Evolutionary conservation across 2,113 vertebrate species (phyloP).

Genomic region (Paramisgurnus dabryanus): DNA sequence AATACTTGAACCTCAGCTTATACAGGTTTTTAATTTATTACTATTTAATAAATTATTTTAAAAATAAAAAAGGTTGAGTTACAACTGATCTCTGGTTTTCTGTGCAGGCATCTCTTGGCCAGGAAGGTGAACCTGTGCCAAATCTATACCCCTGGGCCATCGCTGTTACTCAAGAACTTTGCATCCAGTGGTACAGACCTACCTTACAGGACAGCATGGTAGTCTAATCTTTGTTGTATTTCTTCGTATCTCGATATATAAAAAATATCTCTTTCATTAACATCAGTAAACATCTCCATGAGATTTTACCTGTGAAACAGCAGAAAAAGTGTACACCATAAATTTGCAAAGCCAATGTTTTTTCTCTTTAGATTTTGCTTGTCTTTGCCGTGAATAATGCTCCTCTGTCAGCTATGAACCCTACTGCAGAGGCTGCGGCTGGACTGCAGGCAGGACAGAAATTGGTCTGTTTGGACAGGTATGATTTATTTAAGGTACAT

Average conservation of each 20-base stretch:
- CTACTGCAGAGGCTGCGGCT: neutral
- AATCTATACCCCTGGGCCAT: constrained; percentile 45
- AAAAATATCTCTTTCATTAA: neutral
- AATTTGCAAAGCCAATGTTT: neutral
- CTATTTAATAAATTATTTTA: neutral
- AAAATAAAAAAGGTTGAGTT: neutral
- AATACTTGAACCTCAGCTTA: constrained; percentile 54
- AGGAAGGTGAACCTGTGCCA: constrained; percentile 18
- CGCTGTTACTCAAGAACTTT: constrained; percentile 42
- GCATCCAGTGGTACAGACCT: constrained; percentile 56
- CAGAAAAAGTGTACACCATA: too few species aligned
- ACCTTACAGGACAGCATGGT: constrained; percentile 21
- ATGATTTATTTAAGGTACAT: neutral
- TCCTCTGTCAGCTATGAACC: constrained; percentile 35
- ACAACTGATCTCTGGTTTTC: neutral
- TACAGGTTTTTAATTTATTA: constrained; percentile 42
- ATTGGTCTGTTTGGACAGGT: constrained; percentile 53
- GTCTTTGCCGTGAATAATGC: constrained; percentile 54
- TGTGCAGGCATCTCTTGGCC: constrained; percentile 6
- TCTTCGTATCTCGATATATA: neutral
- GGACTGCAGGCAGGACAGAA: constrained; percentile 53
- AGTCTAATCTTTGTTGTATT: neutral
- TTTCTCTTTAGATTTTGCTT: constrained; percentile 55
- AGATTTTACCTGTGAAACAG: neutral
- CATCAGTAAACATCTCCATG: neutral